Conservation (phyloP, 2,888 invertebrate species). For the Trichopoda pennipes region DNA sequence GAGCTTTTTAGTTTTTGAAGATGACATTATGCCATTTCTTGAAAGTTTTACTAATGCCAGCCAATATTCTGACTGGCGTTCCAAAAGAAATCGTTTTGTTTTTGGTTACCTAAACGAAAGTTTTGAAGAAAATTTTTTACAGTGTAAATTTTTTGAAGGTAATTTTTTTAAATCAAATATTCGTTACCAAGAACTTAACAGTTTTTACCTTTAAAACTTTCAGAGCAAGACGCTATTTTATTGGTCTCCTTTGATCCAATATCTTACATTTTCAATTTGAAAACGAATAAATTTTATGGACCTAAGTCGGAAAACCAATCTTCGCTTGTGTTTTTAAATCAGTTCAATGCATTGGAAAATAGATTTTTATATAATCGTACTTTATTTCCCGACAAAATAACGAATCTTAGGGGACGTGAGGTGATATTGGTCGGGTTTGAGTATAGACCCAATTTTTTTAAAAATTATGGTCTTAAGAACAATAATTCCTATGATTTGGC, state of each 20-base stretch:
- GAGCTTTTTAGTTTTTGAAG: constrained; percentile 76
- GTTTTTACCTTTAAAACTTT: neutral
- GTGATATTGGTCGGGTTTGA: constrained; percentile 76
- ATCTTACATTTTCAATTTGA: constrained; percentile 72
- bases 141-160: constrained; percentile 74
- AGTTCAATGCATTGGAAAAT: constrained; percentile 68
- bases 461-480: constrained; percentile 72
- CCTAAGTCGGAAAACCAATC: constrained; percentile 71
- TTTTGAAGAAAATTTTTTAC: constrained; percentile 54
- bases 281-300: constrained; percentile 78
- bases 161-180: neutral
- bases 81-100: constrained; percentile 74
- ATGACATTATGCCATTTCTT: constrained; percentile 74
- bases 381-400: constrained; percentile 77
- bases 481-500: constrained; percentile 70
- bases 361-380: constrained; percentile 66
- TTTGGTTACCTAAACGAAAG: constrained; percentile 70
- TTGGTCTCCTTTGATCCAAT: constrained; percentile 2
- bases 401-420: constrained; percentile 75
- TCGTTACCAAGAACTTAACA: neutral
- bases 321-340: constrained; percentile 72
- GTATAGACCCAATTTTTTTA: constrained; percentile 77
- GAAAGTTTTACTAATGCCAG: constrained; percentile 74
- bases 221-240: constrained; percentile 27
- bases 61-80: constrained; percentile 77